Conservation (phyloP, 1,140 invertebrate species). For the Augochlora pura region DNA sequence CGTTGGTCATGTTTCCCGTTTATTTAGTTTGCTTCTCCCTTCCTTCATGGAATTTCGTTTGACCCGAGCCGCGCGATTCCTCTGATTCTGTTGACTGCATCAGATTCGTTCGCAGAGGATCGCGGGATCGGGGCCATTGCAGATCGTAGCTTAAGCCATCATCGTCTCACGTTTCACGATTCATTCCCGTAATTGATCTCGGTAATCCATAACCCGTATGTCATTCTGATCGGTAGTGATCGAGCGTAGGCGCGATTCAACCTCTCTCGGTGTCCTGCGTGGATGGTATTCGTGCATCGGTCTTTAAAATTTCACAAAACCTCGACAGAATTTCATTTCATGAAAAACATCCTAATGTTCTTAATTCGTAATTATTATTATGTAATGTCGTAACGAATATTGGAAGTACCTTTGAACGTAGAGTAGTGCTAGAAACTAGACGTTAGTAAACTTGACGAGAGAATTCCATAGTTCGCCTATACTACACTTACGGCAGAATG, state of each 20-base stretch:
- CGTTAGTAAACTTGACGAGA: too few relatives aligned
- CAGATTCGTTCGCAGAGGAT: neutral
- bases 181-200: conserved; percentile 29
- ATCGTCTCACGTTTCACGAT: conserved; percentile 41
- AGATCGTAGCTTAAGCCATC: conserved; percentile 34
- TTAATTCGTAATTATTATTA: too few relatives aligned
- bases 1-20: neutral
- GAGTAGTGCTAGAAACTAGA: too few relatives aligned
- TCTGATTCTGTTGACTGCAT: neutral
- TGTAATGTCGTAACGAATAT: too few relatives aligned
- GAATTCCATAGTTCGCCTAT: too few relatives aligned
- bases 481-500: too few relatives aligned
- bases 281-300: too few relatives aligned
- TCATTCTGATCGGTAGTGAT: conserved; percentile 22
- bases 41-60: neutral
- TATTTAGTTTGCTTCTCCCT: neutral
- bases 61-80: neutral
- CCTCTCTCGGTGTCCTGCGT: conserved; percentile 26
- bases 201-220: conserved; percentile 2
- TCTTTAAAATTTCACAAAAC: too few relatives aligned
- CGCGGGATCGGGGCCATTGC: neutral
- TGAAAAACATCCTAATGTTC: too few relatives aligned
- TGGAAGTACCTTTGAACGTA: too few relatives aligned
- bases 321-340: too few relatives aligned
- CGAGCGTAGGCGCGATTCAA: neutral